Base-by-base conservation (phyloP, 53 echinoderm and acorn worm genomes). In the Paracentrotus lividus region DNA sequence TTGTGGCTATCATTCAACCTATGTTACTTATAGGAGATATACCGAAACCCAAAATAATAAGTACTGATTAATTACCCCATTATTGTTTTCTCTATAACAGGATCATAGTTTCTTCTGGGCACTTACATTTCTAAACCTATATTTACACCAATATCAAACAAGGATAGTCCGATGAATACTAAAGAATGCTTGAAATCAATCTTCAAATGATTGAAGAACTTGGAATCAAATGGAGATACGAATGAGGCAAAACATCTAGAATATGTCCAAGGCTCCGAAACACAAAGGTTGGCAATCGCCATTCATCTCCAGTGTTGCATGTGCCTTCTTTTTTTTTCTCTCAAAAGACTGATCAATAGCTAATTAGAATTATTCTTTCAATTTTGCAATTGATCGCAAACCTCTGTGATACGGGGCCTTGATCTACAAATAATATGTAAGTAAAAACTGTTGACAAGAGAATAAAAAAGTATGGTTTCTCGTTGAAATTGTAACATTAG, bases 31-130 rank as follows among this genome's bases (percentile, higher is more conserved):
- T 0, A 67, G 33, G 3, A 16, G 40, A 72, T 72, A 18, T 9
- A 72, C 40, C 18, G 72, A 16, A 72, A 72, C 15, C 36, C 29
- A 77, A n/a, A 32, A 81, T 26, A 81, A 81, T 49, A 81, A 81
- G 81, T 81, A 81, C 81, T 81, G 81, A n/a, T 45, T 1, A 47
- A 81, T 72, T 38, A 32, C 21, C 40, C 16, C 21, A 38, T 72
- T 20, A 38, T 14, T 40, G 0, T 16, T 10, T 72, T 1, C 61
- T n/a, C n/a, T n/a, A 6, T 51, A 64, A 64, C 23, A 13, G 21
- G 26, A 64, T 64, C 21, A 24, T 16, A 26, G 64, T 26, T 51
- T 51, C 12, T n/a, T n/a, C n/a, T n/a, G n/a, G n/a, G n/a, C n/a
- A n/a, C n/a, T n/a, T n/a, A n/a, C n/a, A n/a, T n/a, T n/a, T n/a